Evolutionary conservation across 2,888 invertebrate genomes (phyloP).

Genomic region (Arge pagana): DNA sequence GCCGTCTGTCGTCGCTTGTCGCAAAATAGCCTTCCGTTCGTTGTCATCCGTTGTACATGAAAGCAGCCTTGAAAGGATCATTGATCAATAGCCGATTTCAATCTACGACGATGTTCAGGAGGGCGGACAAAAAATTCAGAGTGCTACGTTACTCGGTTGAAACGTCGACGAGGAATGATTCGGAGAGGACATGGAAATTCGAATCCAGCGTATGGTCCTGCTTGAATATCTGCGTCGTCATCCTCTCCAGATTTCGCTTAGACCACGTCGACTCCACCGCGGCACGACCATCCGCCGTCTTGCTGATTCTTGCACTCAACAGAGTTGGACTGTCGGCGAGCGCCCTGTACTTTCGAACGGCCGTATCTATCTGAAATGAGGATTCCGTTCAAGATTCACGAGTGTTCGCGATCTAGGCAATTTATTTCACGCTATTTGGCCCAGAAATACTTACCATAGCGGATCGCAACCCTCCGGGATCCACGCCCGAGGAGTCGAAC

Average conservation of each 20-base stretch:
- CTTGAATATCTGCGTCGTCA: slow-evolving; percentile 64
- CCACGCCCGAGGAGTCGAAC: too few relatives aligned
- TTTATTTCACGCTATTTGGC: too few relatives aligned
- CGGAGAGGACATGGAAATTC: slow-evolving; percentile 58
- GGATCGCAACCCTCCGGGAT: too few relatives aligned
- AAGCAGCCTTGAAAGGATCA: slow-evolving; percentile 60
- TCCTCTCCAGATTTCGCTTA: slow-evolving; percentile 70
- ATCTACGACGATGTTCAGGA: background rate
- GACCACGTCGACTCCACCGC: slow-evolving; percentile 66
- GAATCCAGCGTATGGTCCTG: slow-evolving; percentile 62
- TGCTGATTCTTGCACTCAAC: slow-evolving; percentile 59
- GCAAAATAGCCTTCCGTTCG: slow-evolving; percentile 66
- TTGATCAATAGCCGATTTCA: slow-evolving; percentile 3
- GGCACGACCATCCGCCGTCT: slow-evolving; percentile 53
- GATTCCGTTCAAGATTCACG: too few relatives aligned
- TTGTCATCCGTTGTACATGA: slow-evolving; percentile 65
- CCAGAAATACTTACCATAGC: too few relatives aligned
- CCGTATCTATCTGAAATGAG: slow-evolving; percentile 63
- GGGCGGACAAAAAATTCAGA: background rate
- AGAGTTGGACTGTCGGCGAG: slow-evolving; percentile 66
- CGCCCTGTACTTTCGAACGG: slow-evolving; percentile 66
- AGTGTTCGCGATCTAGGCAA: too few relatives aligned
- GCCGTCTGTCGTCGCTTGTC: slow-evolving; percentile 64
- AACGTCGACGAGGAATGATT: slow-evolving; percentile 65
- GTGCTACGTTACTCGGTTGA: slow-evolving; percentile 65